Conservation (phyloP, 1,140 invertebrate species). For the Cydia splendana region DNA sequence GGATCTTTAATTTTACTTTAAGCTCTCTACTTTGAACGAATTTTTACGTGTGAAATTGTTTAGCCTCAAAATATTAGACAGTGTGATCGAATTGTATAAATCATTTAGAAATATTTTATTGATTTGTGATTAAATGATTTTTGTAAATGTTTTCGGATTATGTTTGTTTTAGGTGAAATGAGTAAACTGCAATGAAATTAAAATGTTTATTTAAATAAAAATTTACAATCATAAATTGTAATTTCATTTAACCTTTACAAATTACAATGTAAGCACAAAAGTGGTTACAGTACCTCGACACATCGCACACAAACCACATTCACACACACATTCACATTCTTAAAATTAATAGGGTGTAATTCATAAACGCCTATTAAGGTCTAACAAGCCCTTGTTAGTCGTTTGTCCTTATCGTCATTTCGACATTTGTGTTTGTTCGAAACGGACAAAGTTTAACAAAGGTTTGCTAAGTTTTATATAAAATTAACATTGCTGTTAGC, state of each 20-base stretch:
- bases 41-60: conserved; percentile 9
- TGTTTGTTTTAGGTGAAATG: conserved; percentile 21
- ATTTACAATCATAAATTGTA: conserved; percentile 28
- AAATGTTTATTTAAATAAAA: conserved; percentile 32
- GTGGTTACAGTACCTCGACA: no score
- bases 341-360: no score
- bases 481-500: no score
- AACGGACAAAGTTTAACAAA: no score
- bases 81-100: background rate
- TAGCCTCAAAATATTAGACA: background rate
- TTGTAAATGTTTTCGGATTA: background rate
- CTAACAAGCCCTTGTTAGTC: no score
- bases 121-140: conserved; percentile 1
- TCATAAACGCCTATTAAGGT: no score
- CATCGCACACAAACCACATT: no score
- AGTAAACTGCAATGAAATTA: conserved; percentile 30
- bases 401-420: no score
- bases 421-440: no score
- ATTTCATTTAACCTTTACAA: background rate
- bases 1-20: conserved; percentile 18
- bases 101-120: conserved; percentile 7
- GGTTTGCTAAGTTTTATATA: no score
- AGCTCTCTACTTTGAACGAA: conserved; percentile 26
- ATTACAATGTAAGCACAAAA: no score
- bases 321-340: no score